These are phyloP conservation scores for Drosophila takahashii DNA, from an alignment of 1,140 invertebrate species.

Conservation along the genomic window DNA sequence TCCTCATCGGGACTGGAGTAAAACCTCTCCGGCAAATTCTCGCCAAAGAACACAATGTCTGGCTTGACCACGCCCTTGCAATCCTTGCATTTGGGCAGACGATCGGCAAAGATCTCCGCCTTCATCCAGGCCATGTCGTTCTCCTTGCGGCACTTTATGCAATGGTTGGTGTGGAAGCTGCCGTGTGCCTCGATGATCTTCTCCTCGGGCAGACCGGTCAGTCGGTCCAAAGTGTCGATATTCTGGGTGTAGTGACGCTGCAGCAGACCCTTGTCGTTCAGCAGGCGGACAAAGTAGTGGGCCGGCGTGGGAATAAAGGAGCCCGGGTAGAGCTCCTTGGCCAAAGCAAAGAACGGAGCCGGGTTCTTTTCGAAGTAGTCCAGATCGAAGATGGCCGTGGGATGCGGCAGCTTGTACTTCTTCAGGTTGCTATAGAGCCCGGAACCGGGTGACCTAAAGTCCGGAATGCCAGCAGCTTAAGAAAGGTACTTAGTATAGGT, in stretches of 20 bases:
- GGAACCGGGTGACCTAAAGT: constrained; percentile 95
- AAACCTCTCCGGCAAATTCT: constrained; percentile 92
- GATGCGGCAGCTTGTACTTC: constrained; percentile 96
- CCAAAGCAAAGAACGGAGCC: constrained; percentile 93
- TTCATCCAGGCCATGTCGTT: constrained; percentile 92
- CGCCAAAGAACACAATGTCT: constrained; percentile 98
- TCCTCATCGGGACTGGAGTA: constrained; percentile 89
- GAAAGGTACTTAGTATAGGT: constrained; percentile 37
- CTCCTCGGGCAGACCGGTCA: constrained; percentile 93
- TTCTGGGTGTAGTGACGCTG: constrained; percentile 96
- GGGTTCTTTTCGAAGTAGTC: constrained; percentile 93
- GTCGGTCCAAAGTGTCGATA: constrained; percentile 96
- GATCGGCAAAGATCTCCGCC: constrained; percentile 90
- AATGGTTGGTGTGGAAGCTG: constrained; percentile 95
- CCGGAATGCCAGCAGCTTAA: constrained; percentile 96
- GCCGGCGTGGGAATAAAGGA: constrained; percentile 92
- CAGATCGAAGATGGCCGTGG: constrained; percentile 98
- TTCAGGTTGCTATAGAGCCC: constrained; percentile 96
- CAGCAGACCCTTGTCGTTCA: constrained; percentile 92
- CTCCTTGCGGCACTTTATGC: constrained; percentile 90
- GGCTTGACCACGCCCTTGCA: constrained; percentile 93
- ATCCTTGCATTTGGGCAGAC: constrained; percentile 90
- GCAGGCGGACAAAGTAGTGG: constrained; percentile 93
- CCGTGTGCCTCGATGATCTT: constrained; percentile 97
- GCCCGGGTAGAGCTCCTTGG: constrained; percentile 94